Evolutionary conservation across 2,113 vertebrate species (phyloP).

Genomic region (Crypturellus undulatus): DNA sequence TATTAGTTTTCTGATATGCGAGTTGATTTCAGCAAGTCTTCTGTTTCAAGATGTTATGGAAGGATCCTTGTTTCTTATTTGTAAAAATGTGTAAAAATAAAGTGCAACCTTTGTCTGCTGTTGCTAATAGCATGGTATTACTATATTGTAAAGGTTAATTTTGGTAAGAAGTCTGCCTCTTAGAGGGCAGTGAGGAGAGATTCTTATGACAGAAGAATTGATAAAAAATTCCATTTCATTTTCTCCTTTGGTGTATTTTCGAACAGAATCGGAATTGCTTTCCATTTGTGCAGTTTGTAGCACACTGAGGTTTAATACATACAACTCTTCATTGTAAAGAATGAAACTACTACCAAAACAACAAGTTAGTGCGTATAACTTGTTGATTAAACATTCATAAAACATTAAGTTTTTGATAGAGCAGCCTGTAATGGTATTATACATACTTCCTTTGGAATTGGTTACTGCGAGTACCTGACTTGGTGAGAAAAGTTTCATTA

Average conservation of each 20-base stretch:
- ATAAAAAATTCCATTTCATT: background rate
- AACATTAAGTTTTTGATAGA: too few relatives aligned
- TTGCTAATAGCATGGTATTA: background rate
- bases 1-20: background rate
- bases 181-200: background rate
- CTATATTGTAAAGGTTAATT: background rate
- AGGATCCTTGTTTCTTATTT: background rate
- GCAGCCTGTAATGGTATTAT: background rate
- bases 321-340: background rate
- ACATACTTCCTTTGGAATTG: background rate
- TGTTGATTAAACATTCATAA: too few relatives aligned
- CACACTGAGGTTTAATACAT: background rate
- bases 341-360: background rate
- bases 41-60: background rate
- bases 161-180: background rate
- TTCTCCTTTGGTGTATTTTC: background rate
- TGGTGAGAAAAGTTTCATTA: background rate
- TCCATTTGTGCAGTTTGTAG: background rate
- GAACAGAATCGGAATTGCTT: background rate
- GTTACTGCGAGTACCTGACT: background rate
- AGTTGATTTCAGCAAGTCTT: background rate
- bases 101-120: background rate
- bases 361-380: background rate
- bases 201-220: background rate
- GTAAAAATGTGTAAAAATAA: background rate